Evolutionary conservation across 2,888 invertebrate genomes (phyloP), one percentile per base, ranked within the genome.

Genomic region (Lutraria lutraria): DNA sequence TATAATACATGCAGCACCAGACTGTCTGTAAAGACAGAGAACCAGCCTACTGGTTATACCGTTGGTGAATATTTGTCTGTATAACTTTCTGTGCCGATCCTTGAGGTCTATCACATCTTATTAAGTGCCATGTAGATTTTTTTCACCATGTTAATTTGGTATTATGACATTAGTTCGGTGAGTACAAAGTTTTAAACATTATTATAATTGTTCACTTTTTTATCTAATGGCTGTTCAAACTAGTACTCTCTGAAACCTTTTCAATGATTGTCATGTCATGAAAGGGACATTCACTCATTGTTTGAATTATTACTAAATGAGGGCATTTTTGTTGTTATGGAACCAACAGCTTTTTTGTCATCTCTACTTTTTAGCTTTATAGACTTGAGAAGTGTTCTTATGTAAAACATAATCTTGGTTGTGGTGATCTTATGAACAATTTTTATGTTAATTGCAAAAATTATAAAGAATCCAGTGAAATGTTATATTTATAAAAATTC

Each of bases 1-100:
- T 84, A 76, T 88, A 88, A 88, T 88, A 88, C 84, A 88, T 79
- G 83, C 43, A 72, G 81, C 68, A 29, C 88, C 88, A 88, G 83
- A 19, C 86, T 88, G 85, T 76, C 85, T 86, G 52, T 52, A 25
- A 25, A 82, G 72, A 68, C 81, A 34, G 82, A 72, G 72, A 72
- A 63, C 81, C 86, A 87, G 86, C 82, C 81, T 72, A 82, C 72
- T 82, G 68, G 63, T 52, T 83, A 68, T 83, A 52, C 34, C 21
- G 83, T n/a, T 52, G 83, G 68, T 68, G 83, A 68, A 83, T 83
- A 83, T 43, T 68, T 52, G 83, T 68, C 68, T 43, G 83, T 68
- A 34, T 16, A 76, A 76, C 25, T 76, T 76, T 76, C 19, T 34
- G 31, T 12, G 34, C 29, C 19, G 34, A 76, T 76, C 15, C 0